Base-by-base conservation (phyloP, 2,888 invertebrate species). In the Nomada goodeniana region DNA sequence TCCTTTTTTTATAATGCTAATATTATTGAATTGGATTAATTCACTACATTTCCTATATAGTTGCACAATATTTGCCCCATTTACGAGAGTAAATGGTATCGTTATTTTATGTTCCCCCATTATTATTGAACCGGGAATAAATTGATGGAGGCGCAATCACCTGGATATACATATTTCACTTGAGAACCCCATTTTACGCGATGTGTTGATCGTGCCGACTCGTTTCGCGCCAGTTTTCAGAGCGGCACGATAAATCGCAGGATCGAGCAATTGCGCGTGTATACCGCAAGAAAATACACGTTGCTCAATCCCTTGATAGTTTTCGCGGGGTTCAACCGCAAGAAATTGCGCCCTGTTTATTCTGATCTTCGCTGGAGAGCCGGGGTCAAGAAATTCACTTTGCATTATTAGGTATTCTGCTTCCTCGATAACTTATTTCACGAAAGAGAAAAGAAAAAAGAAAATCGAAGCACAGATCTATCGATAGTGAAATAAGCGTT, bases 211-310 rank as follows among this genome's bases (percentile, higher is more conserved):
- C 59, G 84, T 67, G 67, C 80, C 61, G 70, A 59, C 79, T 71
- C 57, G 61, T 59, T 74, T 74, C 74, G 67, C 80, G 74, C 79
- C 76, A 79, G 83, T 88, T 88, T 85, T 71, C 80, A 84, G 70
- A 78, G 81, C 68, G 69, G 69, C 64, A 76, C 82, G 85, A 88
- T 85, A 87, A 86, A 86, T 86, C 59, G 84, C 75, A n/a, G 55
- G 53, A 67, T 64, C 67, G 67, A 63, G 83, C 78, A 70, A 74
- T 77, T 70, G 78, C 83, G 76, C 65, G 81, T 73, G 77, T 69
- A 57, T 57, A 67, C 65, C 70, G 81, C 67, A 67, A 73, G 74
- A 59, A 79, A 69, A 63, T 63, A 63, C 78, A 61, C 78, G 77
- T 79, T 79, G 26, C 61, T 63, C 26, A 57, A 79, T 63, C 57